These are phyloP conservation scores for Solenodon paradoxus DNA, from an alignment of 2,113 vertebrate genomes.

Conservation along the genomic window DNA sequence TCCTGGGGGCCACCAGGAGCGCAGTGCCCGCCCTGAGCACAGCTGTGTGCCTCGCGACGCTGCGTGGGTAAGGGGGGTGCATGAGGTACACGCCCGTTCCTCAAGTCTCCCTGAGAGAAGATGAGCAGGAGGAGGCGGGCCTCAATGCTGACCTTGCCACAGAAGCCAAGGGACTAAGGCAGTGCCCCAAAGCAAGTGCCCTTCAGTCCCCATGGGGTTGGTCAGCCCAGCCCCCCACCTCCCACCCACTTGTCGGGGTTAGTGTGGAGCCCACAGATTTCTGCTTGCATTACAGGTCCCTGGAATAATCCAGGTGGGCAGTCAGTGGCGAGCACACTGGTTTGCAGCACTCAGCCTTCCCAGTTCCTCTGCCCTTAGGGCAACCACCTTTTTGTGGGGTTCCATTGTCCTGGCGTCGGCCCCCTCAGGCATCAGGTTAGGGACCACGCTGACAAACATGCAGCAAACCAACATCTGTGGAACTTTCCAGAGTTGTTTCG, in stretches of 20 bases:
- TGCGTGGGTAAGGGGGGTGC: too few relatives aligned
- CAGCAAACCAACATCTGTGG: neutral
- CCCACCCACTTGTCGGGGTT: neutral
- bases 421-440: neutral
- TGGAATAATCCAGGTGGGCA: neutral
- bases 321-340: neutral
- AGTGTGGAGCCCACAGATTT: fast-evolving
- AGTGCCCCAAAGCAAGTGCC: too few relatives aligned
- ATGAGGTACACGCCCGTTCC: too few relatives aligned
- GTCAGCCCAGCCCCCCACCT: too few relatives aligned
- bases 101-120: neutral
- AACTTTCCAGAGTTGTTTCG: neutral
- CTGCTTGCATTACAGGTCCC: neutral
- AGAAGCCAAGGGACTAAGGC: too few relatives aligned
- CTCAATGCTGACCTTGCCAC: too few relatives aligned
- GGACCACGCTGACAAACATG: fast-evolving
- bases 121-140: neutral
- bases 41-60: too few relatives aligned
- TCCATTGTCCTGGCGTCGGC: neutral
- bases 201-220: too few relatives aligned
- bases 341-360: neutral
- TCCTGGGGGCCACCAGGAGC: too few relatives aligned
- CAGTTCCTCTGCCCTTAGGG: fast-evolving
- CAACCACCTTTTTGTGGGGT: fast-evolving
- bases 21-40: too few relatives aligned